Percentiles rank a stretch among this genome's conserved stretches.
phyloP scores from a whole-genome alignment of 2,888 invertebrate genomes.

The Priocnemis perturbator region DNA sequence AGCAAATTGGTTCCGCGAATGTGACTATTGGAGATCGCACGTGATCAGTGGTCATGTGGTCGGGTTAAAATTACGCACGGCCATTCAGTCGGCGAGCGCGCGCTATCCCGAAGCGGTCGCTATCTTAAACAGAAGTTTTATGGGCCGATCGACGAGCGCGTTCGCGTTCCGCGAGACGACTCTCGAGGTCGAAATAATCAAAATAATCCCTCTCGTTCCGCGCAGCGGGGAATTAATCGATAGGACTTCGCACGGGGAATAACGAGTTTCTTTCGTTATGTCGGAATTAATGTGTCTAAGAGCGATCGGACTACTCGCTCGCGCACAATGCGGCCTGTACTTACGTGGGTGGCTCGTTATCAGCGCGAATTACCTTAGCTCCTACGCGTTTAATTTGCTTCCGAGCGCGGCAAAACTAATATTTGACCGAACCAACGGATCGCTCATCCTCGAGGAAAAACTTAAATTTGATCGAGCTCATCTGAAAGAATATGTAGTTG shows the following conservation, averaged over 20 bases:
- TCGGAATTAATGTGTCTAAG: constrained; percentile 35
- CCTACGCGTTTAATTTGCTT: constrained; percentile 62
- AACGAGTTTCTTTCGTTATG: constrained; percentile 31
- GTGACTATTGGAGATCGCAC: no score
- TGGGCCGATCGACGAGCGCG: no score
- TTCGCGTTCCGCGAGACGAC: constrained; percentile 4
- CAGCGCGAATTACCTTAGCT: constrained; percentile 58
- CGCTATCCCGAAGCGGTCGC: no score
- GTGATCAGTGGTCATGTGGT: no score
- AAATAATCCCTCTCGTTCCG: constrained; percentile 21
- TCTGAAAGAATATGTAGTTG: no score
- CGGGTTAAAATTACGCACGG: no score
- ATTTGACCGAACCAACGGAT: constrained; percentile 46
- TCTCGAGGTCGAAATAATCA: constrained; percentile 40
- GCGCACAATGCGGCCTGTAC: constrained; percentile 31
- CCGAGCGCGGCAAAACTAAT: constrained; percentile 57
- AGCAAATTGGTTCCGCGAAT: no score
- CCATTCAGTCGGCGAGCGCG: no score
- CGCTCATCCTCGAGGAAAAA: constrained; percentile 13
- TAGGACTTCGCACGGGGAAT: constrained; percentile 27
- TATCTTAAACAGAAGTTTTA: no score
- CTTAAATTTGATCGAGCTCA: no score
- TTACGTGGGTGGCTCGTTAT: constrained; percentile 61
- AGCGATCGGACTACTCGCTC: constrained; percentile 37
- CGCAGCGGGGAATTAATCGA: constrained; percentile 32